Conservation (phyloP, 2,797 vertebrate genomes). For the Chiroxiphia lanceolata region DNA sequence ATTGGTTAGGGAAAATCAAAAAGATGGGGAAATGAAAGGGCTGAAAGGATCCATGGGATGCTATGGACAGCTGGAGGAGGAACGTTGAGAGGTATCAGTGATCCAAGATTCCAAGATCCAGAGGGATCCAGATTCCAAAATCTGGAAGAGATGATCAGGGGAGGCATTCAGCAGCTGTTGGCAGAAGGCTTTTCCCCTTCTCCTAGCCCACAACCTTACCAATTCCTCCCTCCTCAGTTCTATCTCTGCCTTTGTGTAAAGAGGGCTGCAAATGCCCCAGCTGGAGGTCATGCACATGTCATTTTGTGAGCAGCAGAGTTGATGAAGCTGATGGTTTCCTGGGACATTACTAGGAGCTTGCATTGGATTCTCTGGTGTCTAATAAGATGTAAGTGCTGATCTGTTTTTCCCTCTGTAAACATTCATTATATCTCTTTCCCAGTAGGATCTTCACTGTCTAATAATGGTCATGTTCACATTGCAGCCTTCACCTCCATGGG, state of each 20-base stretch:
- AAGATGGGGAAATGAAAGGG: background rate
- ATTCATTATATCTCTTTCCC: background rate
- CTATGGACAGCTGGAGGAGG: background rate
- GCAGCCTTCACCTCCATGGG: background rate
- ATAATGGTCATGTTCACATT: background rate
- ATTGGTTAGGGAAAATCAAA: background rate
- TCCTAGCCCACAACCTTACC: background rate
- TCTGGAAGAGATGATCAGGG: background rate
- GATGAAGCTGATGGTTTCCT: background rate
- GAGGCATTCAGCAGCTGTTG: background rate
- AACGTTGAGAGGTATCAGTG: background rate
- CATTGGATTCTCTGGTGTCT: background rate
- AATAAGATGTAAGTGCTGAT: background rate
- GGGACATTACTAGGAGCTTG: background rate
- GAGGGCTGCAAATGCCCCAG: background rate
- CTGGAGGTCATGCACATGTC: rapidly evolving
- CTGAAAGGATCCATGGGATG: background rate
- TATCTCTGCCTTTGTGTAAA: background rate
- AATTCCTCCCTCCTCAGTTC: background rate
- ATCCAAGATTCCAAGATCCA: background rate
- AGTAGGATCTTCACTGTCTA: background rate
- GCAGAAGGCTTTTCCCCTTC: background rate
- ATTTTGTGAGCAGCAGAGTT: background rate
- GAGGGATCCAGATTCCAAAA: background rate
- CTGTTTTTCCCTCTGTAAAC: background rate